Evolutionary conservation across 1,140 invertebrate genomes (phyloP), one percentile per base, ranked within the genome.

Genomic region (Bilobella aurantiaca): DNA sequence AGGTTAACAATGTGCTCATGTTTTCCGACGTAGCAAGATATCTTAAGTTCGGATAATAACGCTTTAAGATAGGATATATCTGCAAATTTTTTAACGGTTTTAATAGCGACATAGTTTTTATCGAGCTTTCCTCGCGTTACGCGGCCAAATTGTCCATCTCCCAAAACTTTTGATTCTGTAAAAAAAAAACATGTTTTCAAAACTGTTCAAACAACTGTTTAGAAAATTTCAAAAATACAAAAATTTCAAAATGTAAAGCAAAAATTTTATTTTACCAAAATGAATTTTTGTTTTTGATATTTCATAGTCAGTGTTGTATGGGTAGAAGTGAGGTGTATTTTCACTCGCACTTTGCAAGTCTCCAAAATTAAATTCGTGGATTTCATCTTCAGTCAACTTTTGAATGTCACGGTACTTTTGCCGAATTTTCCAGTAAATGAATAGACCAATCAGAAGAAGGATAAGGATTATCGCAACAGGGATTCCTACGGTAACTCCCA

Each of bases 281-380:
- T 37, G 3, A 14, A 62, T 21, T 14, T 62, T 34, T 34, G 5
- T 14, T 62, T 30, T 34, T 3, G n/a, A 21, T 16, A 62, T 37
- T 30, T 62, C 59, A 62, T 21, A 62, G 21, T 62, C 32, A 3
- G 32, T 62, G 32, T 62, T 62, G 32, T 62, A 62, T 21, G 59
- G 59, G 16, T 8, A 62, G 28, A 37, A 62, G 3, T 37, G n/a
- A 5, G 59, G 23, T 30, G 32, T 27, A 23, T 59, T 53, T 53
- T 53, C 12, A 18, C 31, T 29, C 8, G 14, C 12, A 18, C 31
- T 29, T 8, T 59, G 28, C 5, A 29, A 29, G 58, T 59, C 28
- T 8, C 58, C 58, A 8, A 30, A 5, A 8, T 12, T 29, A 29
- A 59, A 59, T 18, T 59, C 58, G 3, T 23, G 3, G 8, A 59